A percentile compares a stretch with the other conserved stretches of the same genome.
phyloP scores from a whole-genome alignment of 2,888 invertebrate species.

The Mechanitis mazaeus region DNA sequence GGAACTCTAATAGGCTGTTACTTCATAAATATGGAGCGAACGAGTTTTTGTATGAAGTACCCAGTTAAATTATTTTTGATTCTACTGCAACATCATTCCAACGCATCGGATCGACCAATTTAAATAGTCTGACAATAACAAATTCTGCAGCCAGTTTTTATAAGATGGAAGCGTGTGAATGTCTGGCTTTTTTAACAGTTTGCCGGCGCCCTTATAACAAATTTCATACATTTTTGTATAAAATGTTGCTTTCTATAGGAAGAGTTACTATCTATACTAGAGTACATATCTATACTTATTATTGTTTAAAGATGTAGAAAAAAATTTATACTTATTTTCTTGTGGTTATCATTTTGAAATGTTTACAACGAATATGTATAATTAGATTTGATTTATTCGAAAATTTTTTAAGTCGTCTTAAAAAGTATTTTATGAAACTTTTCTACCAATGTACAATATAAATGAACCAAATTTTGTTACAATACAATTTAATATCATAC shows the following conservation, averaged over 20 bases:
- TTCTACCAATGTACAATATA: no score
- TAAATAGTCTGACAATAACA: conserved; percentile 18
- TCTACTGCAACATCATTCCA: conserved; percentile 6
- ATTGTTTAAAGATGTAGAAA: conserved; percentile 1
- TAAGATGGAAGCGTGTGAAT: conserved; percentile 19
- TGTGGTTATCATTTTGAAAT: no score
- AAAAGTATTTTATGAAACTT: no score
- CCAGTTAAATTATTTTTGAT: conserved; percentile 6
- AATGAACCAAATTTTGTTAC: no score
- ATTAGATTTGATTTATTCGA: no score
- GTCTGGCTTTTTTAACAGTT: conserved; percentile 24
- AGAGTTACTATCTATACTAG: neutral
- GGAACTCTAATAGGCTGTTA: conserved; percentile 10
- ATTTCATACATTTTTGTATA: conserved; percentile 20
- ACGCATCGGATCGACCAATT: conserved; percentile 10
- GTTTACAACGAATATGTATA: no score
- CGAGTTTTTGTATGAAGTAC: conserved; percentile 9
- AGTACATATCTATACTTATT: neutral
- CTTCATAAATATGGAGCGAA: conserved; percentile 14
- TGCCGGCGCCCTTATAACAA: conserved; percentile 21
- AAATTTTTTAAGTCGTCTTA: no score
- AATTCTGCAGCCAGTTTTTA: conserved; percentile 20
- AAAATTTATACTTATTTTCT: no score
- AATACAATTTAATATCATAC: no score
- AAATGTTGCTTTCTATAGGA: conserved; percentile 12